phyloP scores from a whole-genome alignment of 2,797 vertebrate species.

The Nothura maculosa region DNA sequence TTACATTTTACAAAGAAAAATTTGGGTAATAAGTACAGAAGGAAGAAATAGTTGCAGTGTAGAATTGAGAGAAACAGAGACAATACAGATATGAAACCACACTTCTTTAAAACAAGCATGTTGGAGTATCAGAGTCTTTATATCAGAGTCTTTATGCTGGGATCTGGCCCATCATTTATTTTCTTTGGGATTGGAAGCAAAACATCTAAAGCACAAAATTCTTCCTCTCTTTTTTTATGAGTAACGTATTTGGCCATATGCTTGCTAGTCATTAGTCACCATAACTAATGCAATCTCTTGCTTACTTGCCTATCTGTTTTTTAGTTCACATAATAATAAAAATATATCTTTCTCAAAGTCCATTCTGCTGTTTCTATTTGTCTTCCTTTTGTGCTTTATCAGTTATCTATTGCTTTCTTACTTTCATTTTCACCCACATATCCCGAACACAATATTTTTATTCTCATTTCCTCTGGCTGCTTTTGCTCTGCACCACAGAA shows the following conservation, averaged over 20 bases:
- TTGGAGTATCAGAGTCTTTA: not conserved
- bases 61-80: not conserved
- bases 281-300: not conserved
- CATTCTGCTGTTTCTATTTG: not conserved
- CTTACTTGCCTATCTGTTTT: not conserved
- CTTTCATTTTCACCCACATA: not conserved
- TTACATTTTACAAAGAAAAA: not conserved
- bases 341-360: not conserved
- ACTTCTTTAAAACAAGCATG: not conserved
- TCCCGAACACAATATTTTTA: not conserved
- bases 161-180: not conserved
- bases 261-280: not conserved
- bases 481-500: not conserved
- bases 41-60: not conserved
- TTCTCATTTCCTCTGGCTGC: not conserved
- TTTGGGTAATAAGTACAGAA: not conserved
- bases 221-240: not conserved
- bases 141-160: not conserved
- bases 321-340: not conserved
- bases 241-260: not conserved
- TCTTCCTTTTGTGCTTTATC: not conserved
- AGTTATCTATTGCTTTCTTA: not conserved
- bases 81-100: not conserved
- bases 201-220: not conserved
- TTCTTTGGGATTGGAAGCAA: not conserved